A percentile compares a stretch with the other conserved stretches of the same genome.
These are phyloP conservation scores for Prietella phreatophila DNA, from an alignment of 2,113 vertebrate species.

Conservation along the genomic window DNA sequence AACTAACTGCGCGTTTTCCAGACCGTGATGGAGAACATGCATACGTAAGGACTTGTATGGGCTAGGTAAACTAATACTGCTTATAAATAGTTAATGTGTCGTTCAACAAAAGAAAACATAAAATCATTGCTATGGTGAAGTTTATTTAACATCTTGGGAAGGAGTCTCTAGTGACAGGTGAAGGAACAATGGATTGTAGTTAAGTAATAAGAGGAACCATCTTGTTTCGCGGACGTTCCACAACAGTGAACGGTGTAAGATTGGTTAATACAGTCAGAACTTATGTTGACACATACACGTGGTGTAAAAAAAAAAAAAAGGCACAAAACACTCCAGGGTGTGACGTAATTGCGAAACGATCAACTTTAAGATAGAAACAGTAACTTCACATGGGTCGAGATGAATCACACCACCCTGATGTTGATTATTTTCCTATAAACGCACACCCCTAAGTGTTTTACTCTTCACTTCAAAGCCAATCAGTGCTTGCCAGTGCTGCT, in stretches of 20 bases:
- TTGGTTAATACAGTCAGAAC: neutral
- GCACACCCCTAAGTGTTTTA: neutral
- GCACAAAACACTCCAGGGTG: neutral
- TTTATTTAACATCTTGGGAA: neutral
- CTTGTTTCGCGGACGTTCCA: neutral
- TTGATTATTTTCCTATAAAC: neutral
- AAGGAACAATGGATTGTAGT: neutral
- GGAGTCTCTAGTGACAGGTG: neutral
- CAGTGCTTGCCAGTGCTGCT: neutral
- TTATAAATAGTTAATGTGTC: neutral
- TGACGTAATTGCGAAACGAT: neutral
- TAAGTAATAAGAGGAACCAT: neutral
- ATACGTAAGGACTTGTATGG: neutral
- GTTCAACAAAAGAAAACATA: neutral
- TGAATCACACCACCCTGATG: neutral
- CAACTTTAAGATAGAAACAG: neutral
- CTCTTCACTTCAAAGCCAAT: neutral
- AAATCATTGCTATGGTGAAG: neutral
- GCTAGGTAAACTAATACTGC: neutral
- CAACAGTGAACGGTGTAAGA: neutral
- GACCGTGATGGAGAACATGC: neutral
- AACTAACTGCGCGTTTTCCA: neutral
- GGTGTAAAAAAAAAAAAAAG: neutral
- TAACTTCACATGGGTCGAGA: neutral
- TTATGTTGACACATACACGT: neutral